A percentile compares a stretch with the other conserved stretches of the same genome.
These are phyloP conservation scores for Acronicta leporina DNA, from an alignment of 2,888 invertebrate species.

Conservation along the genomic window DNA sequence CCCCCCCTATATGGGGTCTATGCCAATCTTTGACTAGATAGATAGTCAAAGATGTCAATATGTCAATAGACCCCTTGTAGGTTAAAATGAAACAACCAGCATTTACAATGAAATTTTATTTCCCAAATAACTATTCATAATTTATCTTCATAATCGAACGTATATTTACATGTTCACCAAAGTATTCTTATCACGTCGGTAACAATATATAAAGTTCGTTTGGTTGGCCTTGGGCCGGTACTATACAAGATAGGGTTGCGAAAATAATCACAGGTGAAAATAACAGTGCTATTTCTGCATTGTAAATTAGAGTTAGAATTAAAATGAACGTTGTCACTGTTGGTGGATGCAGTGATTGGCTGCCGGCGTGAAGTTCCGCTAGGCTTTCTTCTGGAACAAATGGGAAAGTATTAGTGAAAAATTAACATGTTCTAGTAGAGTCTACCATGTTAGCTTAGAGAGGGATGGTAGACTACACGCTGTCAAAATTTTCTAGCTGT, in stretches of 20 bases:
- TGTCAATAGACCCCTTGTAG: too few relatives aligned
- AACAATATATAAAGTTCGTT: conserved; percentile 70
- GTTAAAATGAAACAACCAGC: conserved; percentile 61
- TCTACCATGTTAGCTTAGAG: too few relatives aligned
- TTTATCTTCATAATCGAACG: conserved; percentile 62
- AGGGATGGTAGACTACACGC: too few relatives aligned
- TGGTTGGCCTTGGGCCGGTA: conserved; percentile 64
- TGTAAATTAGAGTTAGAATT: conserved; percentile 63
- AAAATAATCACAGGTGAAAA: conserved; percentile 67
- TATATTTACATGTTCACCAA: conserved; percentile 65
- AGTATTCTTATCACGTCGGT: conserved; percentile 79
- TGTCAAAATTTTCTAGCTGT: too few relatives aligned
- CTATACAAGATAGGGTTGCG: conserved; percentile 61
- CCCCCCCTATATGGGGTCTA: too few relatives aligned
- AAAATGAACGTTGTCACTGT: conserved; percentile 62
- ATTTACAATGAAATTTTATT: conserved; percentile 84
- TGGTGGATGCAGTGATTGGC: conserved; percentile 67
- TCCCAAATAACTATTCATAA: conserved; percentile 79
- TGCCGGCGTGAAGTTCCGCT: conserved; percentile 83
- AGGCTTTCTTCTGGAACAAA: conserved; percentile 88
- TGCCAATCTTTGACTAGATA: too few relatives aligned
- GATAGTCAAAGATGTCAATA: too few relatives aligned
- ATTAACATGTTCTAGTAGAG: too few relatives aligned
- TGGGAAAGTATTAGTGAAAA: conserved; percentile 59
- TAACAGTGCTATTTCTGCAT: conserved; percentile 64